Percentiles rank a stretch among this genome's conserved stretches.
Conservation (phyloP, 2,113 vertebrate species). For the Myxocyprinus asiaticus region DNA sequence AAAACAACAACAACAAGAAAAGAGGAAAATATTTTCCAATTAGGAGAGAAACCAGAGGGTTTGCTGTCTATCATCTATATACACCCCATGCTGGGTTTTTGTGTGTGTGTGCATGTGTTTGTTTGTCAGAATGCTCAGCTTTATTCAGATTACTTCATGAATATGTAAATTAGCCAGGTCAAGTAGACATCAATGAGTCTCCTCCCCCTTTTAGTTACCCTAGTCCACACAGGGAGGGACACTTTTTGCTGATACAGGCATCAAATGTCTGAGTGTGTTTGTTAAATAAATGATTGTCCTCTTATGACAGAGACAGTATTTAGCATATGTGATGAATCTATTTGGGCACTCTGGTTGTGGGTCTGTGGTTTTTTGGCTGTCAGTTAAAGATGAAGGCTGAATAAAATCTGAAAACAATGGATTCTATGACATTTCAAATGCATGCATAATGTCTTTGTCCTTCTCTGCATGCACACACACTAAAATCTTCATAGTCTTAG, state of each 20-base stretch:
- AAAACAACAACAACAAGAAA: conserved; percentile 29
- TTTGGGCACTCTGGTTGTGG: conserved; percentile 25
- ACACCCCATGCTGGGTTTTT: conserved; percentile 11
- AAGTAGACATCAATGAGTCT: conserved; percentile 65
- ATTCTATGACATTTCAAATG: conserved; percentile 72
- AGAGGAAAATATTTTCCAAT: conserved; percentile 13
- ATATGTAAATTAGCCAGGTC: conserved; percentile 64
- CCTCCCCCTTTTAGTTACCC: conserved; percentile 43
- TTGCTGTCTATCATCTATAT: conserved; percentile 25
- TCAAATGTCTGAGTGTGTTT: conserved; percentile 14
- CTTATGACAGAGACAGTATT: conserved; percentile 24
- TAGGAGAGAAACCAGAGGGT: conserved; percentile 24
- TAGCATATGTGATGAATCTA: conserved; percentile 33
- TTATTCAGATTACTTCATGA: conserved; percentile 45
- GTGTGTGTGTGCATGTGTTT: conserved; percentile 23
- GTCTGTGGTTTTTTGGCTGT: conserved; percentile 1
- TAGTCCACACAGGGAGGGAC: conserved; percentile 12
- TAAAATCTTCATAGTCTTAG: conserved; percentile 7
- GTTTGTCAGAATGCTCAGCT: conserved; percentile 13
- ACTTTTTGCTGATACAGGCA: conserved; percentile 5
- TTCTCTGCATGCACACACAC: not conserved
- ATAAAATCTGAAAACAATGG: conserved; percentile 66
- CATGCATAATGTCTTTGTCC: conserved; percentile 61
- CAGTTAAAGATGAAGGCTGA: conserved; percentile 10
- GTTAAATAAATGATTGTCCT: conserved; percentile 1